These are phyloP conservation scores for Tetragnatha montana DNA, from an alignment of 2,888 invertebrate species.

Conservation along the genomic window DNA sequence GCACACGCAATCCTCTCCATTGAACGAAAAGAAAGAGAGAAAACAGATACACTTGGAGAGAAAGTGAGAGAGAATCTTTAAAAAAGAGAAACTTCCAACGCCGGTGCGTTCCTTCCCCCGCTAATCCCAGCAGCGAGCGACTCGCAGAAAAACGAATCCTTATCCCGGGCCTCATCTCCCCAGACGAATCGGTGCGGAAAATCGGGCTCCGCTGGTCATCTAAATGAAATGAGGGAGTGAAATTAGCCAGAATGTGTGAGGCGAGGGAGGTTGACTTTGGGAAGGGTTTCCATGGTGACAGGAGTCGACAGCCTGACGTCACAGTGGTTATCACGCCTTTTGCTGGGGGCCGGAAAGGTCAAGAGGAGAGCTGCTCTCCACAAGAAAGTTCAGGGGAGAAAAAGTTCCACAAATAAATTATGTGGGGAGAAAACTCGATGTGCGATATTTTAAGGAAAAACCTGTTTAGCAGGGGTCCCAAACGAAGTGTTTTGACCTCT, in stretches of 20 bases:
- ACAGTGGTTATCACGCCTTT: constrained; percentile 60
- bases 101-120: too few species aligned
- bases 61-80: too few species aligned
- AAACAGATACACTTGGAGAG: too few species aligned
- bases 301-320: constrained; percentile 62
- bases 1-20: too few species aligned
- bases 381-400: constrained; percentile 26
- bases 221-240: background rate
- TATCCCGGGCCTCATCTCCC: too few species aligned
- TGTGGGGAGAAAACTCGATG: background rate
- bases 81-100: too few species aligned
- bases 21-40: too few species aligned
- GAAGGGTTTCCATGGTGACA: constrained; percentile 57
- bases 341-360: constrained; percentile 50
- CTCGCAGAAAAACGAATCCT: too few species aligned
- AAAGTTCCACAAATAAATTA: constrained; percentile 41
- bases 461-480: too few species aligned
- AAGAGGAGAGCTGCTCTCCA: constrained; percentile 42
- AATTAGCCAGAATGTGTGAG: constrained; percentile 37
- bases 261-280: constrained; percentile 54
- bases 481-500: too few species aligned
- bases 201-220: background rate
- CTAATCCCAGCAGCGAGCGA: too few species aligned
- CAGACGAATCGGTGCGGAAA: background rate
- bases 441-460: too few species aligned